Conservation (phyloP, 2,888 invertebrate genomes). For the Sphecodes monilicornis region DNA sequence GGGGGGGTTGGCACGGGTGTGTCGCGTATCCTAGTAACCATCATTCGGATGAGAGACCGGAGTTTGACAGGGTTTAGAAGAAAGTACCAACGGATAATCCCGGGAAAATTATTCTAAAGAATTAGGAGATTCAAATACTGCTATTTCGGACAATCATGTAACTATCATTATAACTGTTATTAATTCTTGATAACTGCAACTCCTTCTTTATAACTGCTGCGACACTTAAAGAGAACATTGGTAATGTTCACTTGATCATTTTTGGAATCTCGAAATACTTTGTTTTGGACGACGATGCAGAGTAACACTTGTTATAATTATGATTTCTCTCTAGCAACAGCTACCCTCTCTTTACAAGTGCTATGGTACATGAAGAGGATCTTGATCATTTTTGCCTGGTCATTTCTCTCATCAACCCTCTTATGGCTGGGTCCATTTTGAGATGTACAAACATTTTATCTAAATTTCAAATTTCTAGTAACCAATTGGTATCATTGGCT, state of each 20-base stretch:
- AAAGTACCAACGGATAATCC: constrained; percentile 32
- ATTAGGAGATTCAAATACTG: constrained; percentile 4
- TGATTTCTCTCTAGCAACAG: too few species aligned
- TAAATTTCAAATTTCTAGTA: too few species aligned
- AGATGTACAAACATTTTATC: too few species aligned
- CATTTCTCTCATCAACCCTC: too few species aligned
- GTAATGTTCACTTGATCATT: neutral
- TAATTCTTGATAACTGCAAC: neutral
- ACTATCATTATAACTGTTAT: neutral
- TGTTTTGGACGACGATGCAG: neutral
- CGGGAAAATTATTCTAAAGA: constrained; percentile 45
- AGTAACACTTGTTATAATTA: neutral
- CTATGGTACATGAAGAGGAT: too few species aligned
- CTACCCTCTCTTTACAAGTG: too few species aligned
- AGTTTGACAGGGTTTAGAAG: constrained; percentile 67
- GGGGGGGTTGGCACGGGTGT: constrained; percentile 48
- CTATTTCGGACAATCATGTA: neutral
- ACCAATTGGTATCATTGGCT: too few species aligned
- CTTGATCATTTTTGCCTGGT: too few species aligned
- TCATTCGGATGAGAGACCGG: constrained; percentile 63
- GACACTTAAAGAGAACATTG: neutral
- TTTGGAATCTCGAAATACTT: neutral
- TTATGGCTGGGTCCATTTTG: too few species aligned
- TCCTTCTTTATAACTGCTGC: neutral
- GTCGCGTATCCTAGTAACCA: constrained; percentile 78